Base-by-base conservation (phyloP, 2,797 vertebrate genomes). In the Xyrichtys novacula region DNA sequence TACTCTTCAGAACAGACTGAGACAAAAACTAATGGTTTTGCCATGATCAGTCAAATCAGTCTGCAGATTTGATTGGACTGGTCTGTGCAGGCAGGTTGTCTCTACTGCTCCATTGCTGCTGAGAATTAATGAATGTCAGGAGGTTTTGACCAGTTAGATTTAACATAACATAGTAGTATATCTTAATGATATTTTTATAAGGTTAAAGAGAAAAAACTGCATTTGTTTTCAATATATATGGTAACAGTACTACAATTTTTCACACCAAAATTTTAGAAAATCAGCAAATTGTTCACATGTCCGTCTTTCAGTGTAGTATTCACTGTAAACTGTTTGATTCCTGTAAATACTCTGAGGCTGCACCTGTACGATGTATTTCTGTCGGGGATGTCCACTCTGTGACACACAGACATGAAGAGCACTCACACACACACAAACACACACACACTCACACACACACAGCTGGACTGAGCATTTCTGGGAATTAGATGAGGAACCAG, bases 401-500 rank as follows among this genome's bases (percentile, higher is more conserved):
- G 53, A 65, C 59, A 67, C 62, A 74, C 39, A 64, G 57, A 7
- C 26, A 20, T 19, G 19, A 3, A 54, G 52, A n/a, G n/a, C 55
- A 66, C 64, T 67, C 34, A 62, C 60, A 4, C 25, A 20, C 20
- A 22, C 7, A 52, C 57, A 17, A 54, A 68, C 44, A 46, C 22
- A 80, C 69, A 59, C 16, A 20, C 26, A 14, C 52, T 48, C 63
- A 49, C 59, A 70, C 22, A 69, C 7, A 11, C 60, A 77, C 88
- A 91, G 88, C 81, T 90, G 90, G 54, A 56, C 65, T 7, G 56
- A 79, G 31, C 55, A 65, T 80, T 90, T 85, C 61, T 88, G 88
- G 87, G 89, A 92, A 91, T 48, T 47, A n/a, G 40, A 63, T 54
- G 61, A 74, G 74, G 49, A 89, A 75, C 80, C 79, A 90, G 90